Conservation (phyloP, 2,113 vertebrate genomes). For the Micromys minutus region DNA sequence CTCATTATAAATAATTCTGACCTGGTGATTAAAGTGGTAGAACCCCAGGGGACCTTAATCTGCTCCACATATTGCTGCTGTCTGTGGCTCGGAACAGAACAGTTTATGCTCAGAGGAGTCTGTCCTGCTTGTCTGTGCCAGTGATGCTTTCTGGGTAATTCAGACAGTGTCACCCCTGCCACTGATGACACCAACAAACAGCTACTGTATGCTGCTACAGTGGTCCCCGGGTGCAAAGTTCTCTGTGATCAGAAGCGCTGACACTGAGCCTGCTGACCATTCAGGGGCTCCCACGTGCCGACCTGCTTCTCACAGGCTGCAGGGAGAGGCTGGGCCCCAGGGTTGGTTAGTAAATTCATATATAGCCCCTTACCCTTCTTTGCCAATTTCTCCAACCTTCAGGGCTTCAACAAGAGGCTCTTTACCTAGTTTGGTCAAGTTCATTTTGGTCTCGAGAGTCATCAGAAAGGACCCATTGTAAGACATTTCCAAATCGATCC, state of each 20-base stretch:
- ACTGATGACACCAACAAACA: neutral
- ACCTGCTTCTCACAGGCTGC: slow-evolving; percentile 33
- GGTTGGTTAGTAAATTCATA: slow-evolving; percentile 61
- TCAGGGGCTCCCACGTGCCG: neutral
- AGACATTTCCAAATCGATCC: slow-evolving; percentile 97
- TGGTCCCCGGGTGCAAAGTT: neutral
- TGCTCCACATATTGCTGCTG: neutral
- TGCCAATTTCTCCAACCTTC: slow-evolving; percentile 92
- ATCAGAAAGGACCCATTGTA: slow-evolving; percentile 98
- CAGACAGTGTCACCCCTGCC: neutral
- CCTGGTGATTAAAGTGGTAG: slow-evolving; percentile 36
- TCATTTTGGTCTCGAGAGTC: slow-evolving; percentile 99
- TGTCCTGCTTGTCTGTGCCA: neutral
- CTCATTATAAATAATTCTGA: slow-evolving; percentile 52
- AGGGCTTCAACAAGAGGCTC: slow-evolving; percentile 92
- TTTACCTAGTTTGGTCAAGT: slow-evolving; percentile 96
- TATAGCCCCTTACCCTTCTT: slow-evolving; percentile 92
- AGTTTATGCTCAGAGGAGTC: neutral
- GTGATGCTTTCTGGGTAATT: neutral
- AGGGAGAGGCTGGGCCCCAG: slow-evolving; percentile 15
- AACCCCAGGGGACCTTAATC: neutral
- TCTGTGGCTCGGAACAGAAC: neutral
- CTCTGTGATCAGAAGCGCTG: neutral
- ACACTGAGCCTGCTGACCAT: neutral
- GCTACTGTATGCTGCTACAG: neutral